Evolutionary conservation across 2,797 vertebrate genomes (phyloP), one percentile per base, ranked within the genome.

Genomic region (Sebastes trivittatus): DNA sequence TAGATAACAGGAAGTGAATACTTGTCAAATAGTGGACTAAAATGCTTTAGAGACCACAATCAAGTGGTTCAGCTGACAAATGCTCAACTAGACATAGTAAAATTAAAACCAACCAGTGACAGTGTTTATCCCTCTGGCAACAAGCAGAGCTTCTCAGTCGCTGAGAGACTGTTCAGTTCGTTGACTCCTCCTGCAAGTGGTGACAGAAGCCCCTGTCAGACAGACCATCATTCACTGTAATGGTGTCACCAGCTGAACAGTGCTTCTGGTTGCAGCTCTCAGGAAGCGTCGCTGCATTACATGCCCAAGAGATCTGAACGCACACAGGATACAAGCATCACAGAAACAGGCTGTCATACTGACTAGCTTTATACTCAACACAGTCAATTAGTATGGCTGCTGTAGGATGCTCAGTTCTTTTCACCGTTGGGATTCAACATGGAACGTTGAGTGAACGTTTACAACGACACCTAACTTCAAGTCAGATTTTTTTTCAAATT

Each of bases 111-210:
- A 88, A 87, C 68, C 63, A 60, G 68, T 81, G 84, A 83, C 89
- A 84, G 68, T 93, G 82, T 92, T 91, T 88, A 92, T 89, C 87
- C 91, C 88, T 84, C 77, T 77, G 86, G 91, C 87, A 87, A 82
- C 81, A 75, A 69, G 88, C 85, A 71, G 75, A 80, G 80, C 76
- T 85, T 69, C 83, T 81, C 73, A 8, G 83, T 74, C 70, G 75
- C 84, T 68, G 80, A 77, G 84, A 82, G 84, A 85, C 77, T 76
- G 85, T 78, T 88, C 86, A 90, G 87, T 89, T 81, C n/a, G 84
- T 86, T 80, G 87, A 83, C 80, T 90, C 80, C 80, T 89, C 72
- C 82, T 79, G 80, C 72, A 78, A 78, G 87, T 76, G 84, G 86
- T 80, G 91, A 84, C 88, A 91, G 89, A 89, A 81, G 82, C 87